phyloP scores from a whole-genome alignment of 2,113 vertebrate genomes.

The Tragelaphus strepsiceros region DNA sequence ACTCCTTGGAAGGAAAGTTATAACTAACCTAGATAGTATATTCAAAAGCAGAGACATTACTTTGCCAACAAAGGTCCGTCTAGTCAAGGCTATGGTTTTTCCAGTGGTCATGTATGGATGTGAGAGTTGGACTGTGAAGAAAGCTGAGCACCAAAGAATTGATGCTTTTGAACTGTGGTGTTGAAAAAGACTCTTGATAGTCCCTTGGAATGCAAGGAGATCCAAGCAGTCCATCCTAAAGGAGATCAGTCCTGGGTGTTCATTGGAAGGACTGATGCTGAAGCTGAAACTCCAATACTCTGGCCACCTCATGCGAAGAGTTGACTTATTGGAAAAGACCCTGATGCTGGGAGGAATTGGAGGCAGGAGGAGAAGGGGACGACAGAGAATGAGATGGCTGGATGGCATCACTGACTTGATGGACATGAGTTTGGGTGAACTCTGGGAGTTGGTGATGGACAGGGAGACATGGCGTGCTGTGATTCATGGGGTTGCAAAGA shows the following conservation, averaged over 20 bases:
- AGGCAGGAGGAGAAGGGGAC: not conserved
- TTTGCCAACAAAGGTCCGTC: rapidly evolving
- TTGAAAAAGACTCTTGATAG: not conserved
- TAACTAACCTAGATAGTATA: not conserved
- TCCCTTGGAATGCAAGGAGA: not conserved
- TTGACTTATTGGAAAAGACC: not conserved
- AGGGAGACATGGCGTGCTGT: not conserved
- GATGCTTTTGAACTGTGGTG: not conserved
- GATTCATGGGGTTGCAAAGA: not conserved
- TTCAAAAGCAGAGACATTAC: not conserved
- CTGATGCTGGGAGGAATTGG: not conserved
- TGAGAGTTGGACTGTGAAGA: not conserved
- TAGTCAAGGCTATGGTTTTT: not conserved
- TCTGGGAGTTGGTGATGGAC: not conserved
- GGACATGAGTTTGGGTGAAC: not conserved
- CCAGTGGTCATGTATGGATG: not conserved
- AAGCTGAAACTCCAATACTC: not conserved
- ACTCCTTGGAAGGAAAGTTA: not conserved
- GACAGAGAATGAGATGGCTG: not conserved
- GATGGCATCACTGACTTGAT: not conserved
- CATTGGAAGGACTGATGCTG: not conserved
- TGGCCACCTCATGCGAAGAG: rapidly evolving
- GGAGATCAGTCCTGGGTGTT: not conserved
- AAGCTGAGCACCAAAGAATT: rapidly evolving
- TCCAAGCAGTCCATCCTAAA: not conserved